phyloP scores from a whole-genome alignment of 2,113 vertebrate genomes.

The Delphinapterus leucas region DNA sequence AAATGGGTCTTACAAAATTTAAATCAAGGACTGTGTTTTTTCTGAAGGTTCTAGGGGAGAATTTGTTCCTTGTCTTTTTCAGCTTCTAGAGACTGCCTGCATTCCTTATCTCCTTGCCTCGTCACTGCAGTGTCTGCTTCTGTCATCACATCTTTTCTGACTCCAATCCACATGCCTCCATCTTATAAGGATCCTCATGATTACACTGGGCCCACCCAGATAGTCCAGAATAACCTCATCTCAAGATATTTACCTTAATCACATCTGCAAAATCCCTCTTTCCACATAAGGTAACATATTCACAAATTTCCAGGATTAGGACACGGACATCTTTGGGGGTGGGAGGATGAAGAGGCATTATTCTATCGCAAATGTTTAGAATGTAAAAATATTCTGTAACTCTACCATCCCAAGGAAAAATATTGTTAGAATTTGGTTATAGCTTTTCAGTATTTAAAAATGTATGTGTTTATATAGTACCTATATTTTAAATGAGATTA shows the following conservation, averaged over 20 bases:
- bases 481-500: not conserved
- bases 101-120: not conserved
- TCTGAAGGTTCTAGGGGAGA: not conserved
- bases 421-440: not conserved
- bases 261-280: not conserved
- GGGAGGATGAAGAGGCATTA: not conserved
- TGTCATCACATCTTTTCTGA: not conserved
- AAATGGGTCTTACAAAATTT: not conserved
- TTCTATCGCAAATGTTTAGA: not conserved
- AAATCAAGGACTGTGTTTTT: not conserved
- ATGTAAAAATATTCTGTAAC: not conserved
- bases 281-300: not conserved
- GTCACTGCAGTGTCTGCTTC: not conserved
- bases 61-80: not conserved
- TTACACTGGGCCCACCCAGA: not conserved
- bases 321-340: not conserved
- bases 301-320: not conserved
- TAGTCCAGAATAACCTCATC: not conserved
- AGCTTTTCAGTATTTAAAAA: not conserved
- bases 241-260: not conserved
- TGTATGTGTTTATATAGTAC: not conserved
- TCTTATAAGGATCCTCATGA: not conserved
- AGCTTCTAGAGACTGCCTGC: not conserved
- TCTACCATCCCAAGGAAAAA: not conserved
- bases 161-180: not conserved